Evolutionary conservation across 2,113 vertebrate species (phyloP).

Genomic region (Microcebus murinus): DNA sequence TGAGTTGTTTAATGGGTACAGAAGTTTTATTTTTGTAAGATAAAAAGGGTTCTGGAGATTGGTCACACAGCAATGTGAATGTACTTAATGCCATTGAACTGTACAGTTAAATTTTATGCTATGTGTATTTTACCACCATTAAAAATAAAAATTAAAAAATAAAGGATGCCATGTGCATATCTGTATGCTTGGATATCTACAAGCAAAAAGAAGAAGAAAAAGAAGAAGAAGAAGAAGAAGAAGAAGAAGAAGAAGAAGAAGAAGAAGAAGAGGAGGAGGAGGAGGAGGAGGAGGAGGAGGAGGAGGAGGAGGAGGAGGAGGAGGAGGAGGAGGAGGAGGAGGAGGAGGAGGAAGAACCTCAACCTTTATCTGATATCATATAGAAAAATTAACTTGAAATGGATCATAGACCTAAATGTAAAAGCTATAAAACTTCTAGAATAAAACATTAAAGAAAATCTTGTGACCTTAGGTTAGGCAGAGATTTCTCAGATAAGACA

Average conservation of each 20-base stretch:
- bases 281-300: background rate
- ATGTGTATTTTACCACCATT: background rate
- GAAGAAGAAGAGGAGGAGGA: too few relatives aligned
- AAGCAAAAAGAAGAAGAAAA: background rate
- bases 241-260: too few relatives aligned
- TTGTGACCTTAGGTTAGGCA: background rate
- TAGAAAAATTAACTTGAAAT: constrained; percentile 24
- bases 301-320: background rate
- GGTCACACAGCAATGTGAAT: background rate
- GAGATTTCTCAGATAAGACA: background rate
- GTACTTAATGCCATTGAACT: background rate
- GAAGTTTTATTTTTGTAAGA: background rate
- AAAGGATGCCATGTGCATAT: background rate
- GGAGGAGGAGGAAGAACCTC: background rate
- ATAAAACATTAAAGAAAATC: background rate
- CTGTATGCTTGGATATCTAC: background rate
- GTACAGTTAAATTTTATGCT: background rate
- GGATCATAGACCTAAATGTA: background rate
- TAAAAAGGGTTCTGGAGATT: background rate
- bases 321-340: background rate
- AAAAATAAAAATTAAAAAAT: background rate
- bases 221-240: too few relatives aligned
- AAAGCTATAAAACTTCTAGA: background rate
- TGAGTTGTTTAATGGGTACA: background rate
- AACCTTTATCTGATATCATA: background rate